Conservation (phyloP, 2,797 vertebrate genomes). For the Florisuga fusca region DNA sequence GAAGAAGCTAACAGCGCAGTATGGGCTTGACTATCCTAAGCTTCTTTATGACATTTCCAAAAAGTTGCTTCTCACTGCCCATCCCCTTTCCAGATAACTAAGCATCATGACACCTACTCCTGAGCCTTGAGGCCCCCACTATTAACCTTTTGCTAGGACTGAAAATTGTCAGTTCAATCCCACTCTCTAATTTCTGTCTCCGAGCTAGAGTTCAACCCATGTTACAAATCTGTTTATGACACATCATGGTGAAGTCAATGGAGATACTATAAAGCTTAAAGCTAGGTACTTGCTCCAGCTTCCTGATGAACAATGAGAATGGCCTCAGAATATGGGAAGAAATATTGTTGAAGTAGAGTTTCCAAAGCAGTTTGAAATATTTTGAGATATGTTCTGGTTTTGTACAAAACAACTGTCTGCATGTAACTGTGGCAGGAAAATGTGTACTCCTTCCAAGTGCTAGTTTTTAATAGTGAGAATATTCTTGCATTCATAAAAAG, state of each 20-base stretch:
- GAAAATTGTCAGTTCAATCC: slow-evolving; percentile 33
- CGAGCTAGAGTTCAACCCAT: slow-evolving; percentile 15
- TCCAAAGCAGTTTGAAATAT: neutral
- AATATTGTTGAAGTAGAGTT: neutral
- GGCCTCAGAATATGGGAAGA: neutral
- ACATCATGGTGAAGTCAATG: neutral
- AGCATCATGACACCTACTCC: neutral
- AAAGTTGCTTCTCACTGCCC: neutral
- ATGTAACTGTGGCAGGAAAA: neutral
- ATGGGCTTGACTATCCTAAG: neutral
- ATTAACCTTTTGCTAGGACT: slow-evolving; percentile 19
- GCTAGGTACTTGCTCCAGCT: neutral
- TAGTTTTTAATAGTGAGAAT: neutral
- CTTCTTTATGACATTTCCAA: neutral
- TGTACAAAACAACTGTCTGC: neutral
- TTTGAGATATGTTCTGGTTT: neutral
- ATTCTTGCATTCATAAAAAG: neutral
- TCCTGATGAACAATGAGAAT: neutral
- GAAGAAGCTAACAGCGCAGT: neutral
- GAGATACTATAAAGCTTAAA: neutral
- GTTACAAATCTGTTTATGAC: neutral
- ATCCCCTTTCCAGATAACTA: neutral
- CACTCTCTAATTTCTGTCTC: neutral
- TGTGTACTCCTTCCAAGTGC: fast-evolving
- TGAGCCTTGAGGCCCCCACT: neutral